Base-by-base conservation (phyloP, 2,113 vertebrate genomes). In the Clarias gariepinus region DNA sequence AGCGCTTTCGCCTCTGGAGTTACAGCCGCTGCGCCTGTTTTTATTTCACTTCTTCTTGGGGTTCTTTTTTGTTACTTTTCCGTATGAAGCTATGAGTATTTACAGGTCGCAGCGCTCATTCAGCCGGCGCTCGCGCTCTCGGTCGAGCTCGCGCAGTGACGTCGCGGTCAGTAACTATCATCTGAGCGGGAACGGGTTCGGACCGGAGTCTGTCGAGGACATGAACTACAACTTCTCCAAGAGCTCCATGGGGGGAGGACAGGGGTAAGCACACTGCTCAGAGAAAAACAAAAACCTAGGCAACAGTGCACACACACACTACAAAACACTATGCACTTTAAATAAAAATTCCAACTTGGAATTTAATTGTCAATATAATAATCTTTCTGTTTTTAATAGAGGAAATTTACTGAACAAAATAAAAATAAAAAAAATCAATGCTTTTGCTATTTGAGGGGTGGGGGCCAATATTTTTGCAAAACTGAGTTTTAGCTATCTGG, bases 181-280 rank as follows among this genome's bases (percentile, higher is more conserved):
- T 3, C 93, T 92, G 85, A 91, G 90, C 55, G 93, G 93, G 16
- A 92, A 94, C 77, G 94, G 93, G 66, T 93, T 86, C 82, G 88
- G 23, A 0, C 81, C 74, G 66, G 92, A 94, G 0, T 90, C 36
- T 52, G 5, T 55, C 73, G 94, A 95, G 11, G 91, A 88, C 71
- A 90, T 89, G 64, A 88, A 28, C 61, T 88, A 81, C 57, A 89
- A 63, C 47, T 86, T 87, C 2, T 52, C 92, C 1, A 93, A 81
- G 86, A 87, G 85, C 12, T 86, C 52, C 28, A 53, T 81, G 64
- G 84, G 23, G 4, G 85, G 81, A 15, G 92, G 87, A 80, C 87
- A 88, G 87, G 87, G 76, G 83, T 86, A 88, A 57, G 82, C 69
- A 28, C 58, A 28, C 58, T 77, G 73, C 30, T 74, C 71, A 57